Evolutionary conservation across 2,113 vertebrate genomes (phyloP).

Genomic region (Pluvianellus socialis): DNA sequence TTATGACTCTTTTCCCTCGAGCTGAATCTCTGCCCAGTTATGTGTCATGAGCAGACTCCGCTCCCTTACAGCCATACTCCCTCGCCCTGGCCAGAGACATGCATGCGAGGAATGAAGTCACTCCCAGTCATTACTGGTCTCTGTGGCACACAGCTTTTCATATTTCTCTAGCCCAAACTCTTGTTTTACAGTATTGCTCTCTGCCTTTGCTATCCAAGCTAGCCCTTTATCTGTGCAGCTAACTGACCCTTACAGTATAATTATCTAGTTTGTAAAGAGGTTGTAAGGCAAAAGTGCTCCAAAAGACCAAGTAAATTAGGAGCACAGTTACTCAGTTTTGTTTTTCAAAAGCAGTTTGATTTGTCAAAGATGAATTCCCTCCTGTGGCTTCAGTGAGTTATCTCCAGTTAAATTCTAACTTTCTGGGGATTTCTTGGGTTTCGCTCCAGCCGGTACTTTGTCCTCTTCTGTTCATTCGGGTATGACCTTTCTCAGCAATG

Average conservation of each 20-base stretch:
- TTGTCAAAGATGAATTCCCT: neutral
- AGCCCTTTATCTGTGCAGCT: neutral
- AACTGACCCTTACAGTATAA: neutral
- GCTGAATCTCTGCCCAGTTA: slow-evolving; percentile 25
- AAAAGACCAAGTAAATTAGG: neutral
- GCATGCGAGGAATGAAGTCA: slow-evolving; percentile 24
- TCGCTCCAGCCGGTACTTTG: rapidly evolving
- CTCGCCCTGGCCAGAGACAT: neutral
- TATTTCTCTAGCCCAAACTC: neutral
- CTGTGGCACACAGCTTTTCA: neutral
- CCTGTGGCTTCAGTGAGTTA: neutral
- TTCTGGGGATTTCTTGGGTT: neutral
- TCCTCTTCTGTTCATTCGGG: neutral
- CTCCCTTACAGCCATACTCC: neutral
- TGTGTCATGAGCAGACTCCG: slow-evolving; percentile 1
- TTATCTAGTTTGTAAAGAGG: neutral
- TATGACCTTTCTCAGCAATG: neutral
- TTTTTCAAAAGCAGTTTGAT: neutral
- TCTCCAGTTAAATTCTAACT: neutral
- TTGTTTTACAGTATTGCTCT: neutral
- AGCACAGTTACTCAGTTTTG: neutral
- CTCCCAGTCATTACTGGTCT: slow-evolving; percentile 38
- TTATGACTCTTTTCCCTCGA: neutral
- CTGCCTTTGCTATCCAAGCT: neutral
- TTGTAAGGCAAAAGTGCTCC: neutral